Evolutionary conservation across 2,888 invertebrate species (phyloP).

Genomic region (Leptopilina drosophilae): DNA sequence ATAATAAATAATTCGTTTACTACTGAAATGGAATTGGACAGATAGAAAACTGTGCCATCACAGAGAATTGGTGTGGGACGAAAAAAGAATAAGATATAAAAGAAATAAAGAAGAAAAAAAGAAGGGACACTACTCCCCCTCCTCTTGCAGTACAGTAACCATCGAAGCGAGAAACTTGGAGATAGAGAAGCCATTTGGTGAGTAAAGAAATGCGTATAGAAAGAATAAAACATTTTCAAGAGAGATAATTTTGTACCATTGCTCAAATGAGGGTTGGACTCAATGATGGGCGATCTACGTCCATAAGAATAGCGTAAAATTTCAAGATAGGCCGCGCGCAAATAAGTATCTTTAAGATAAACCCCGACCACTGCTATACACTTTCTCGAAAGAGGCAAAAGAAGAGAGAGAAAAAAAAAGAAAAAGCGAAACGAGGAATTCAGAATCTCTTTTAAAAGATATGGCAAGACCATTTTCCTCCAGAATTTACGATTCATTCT

Average conservation of each 20-base stretch:
- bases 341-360: conserved; percentile 56
- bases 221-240: conserved; percentile 44
- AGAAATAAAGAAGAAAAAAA: not conserved
- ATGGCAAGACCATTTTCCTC: not conserved
- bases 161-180: conserved; percentile 47
- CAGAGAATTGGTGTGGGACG: no score
- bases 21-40: conserved; percentile 1
- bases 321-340: conserved; percentile 50
- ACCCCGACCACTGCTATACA: conserved; percentile 40
- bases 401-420: not conserved
- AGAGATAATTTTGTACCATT: conserved; percentile 44
- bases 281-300: conserved; percentile 40
- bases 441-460: not conserved
- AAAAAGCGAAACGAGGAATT: conserved; percentile 19
- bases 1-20: no score
- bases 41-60: not conserved
- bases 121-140: not conserved
- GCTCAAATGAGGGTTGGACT: conserved; percentile 32
- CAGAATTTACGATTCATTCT: conserved; percentile 3
- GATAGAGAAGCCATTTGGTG: conserved; percentile 32
- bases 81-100: not conserved
- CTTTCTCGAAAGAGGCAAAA: conserved; percentile 23
- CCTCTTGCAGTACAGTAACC: not conserved
- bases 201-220: conserved; percentile 30
- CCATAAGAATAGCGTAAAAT: conserved; percentile 47